Evolutionary conservation across 1,140 invertebrate species (phyloP).

Genomic region (Pseudomyrmex sp.): DNA sequence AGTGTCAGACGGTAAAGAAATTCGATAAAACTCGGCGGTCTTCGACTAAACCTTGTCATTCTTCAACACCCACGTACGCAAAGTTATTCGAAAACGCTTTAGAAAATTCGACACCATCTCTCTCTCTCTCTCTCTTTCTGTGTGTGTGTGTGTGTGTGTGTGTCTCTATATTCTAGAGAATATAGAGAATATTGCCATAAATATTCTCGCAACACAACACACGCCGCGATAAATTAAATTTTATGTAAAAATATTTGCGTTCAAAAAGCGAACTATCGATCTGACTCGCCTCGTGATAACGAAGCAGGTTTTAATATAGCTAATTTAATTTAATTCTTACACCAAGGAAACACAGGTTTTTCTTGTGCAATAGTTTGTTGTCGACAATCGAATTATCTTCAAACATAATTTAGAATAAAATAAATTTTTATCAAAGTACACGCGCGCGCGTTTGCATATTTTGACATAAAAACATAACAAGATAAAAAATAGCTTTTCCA

Average conservation of each 20-base stretch:
- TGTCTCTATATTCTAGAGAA: too few relatives aligned
- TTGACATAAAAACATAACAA: not conserved
- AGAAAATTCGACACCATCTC: constrained; percentile 48
- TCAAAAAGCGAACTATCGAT: constrained; percentile 29
- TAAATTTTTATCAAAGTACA: constrained; percentile 5
- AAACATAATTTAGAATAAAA: constrained; percentile 2
- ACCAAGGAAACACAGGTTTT: constrained; percentile 9
- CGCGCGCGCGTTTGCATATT: not conserved
- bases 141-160: not conserved
- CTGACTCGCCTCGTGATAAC: not conserved
- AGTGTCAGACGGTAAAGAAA: constrained; percentile 29
- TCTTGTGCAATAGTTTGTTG: not conserved
- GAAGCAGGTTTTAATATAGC: not conserved
- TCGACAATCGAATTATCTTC: constrained; percentile 20
- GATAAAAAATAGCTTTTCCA: too few relatives aligned
- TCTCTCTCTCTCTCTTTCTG: too few relatives aligned
- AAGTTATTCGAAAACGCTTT: constrained; percentile 26
- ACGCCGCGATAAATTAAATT: constrained; percentile 1
- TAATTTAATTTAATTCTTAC: constrained; percentile 5
- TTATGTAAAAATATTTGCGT: constrained; percentile 23
- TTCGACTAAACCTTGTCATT: constrained; percentile 44
- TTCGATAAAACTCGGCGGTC: constrained; percentile 51
- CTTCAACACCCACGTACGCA: constrained; percentile 25
- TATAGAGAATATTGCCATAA: not conserved
- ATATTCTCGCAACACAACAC: not conserved